Conservation (phyloP, 2,113 vertebrate species). For the Ranitomeya variabilis region DNA sequence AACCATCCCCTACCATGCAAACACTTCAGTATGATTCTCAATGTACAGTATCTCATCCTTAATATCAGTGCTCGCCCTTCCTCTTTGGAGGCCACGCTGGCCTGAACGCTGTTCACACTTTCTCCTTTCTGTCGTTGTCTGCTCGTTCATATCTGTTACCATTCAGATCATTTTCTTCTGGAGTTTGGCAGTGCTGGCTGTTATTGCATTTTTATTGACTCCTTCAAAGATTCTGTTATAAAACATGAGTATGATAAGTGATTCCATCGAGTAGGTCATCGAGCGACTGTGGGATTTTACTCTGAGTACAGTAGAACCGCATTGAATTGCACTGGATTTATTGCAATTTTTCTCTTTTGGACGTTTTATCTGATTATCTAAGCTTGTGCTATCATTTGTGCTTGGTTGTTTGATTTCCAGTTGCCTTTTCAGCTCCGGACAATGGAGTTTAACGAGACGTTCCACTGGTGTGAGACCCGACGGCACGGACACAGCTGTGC, state of each 20-base stretch:
- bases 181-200: conserved; percentile 1
- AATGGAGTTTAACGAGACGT: conserved; percentile 2
- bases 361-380: conserved; percentile 3
- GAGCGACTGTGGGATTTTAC: background rate
- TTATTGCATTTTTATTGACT: conserved; percentile 9
- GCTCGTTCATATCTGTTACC: background rate
- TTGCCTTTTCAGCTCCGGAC: background rate
- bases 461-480: background rate
- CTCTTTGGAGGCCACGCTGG: background rate
- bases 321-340: background rate
- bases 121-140: background rate
- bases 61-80: too few species aligned
- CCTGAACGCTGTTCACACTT: background rate
- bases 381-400: background rate
- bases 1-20: background rate
- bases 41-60: too few species aligned
- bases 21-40: too few species aligned
- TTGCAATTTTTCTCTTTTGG: background rate
- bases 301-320: background rate
- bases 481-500: conserved; percentile 26
- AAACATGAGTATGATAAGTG: conserved; percentile 22
- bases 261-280: conserved; percentile 16
- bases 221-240: conserved; percentile 23
- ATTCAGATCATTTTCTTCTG: conserved; percentile 25
- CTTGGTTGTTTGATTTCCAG: background rate